Evolutionary conservation across 2,797 vertebrate species (phyloP), one percentile per base, ranked within the genome.

Genomic region (Pteronotus mesoamericanus): DNA sequence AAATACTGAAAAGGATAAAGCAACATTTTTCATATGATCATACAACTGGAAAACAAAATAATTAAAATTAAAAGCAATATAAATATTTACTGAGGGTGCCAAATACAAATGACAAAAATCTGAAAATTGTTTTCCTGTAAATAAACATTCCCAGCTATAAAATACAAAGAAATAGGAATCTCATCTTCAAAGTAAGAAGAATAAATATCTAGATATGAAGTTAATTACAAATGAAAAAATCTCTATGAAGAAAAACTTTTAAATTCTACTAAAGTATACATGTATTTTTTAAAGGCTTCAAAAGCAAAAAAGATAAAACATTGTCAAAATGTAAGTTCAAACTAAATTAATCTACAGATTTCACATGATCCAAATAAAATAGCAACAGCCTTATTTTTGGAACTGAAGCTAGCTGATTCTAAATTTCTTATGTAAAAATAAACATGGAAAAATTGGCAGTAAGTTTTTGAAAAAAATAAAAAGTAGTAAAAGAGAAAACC

Each of bases 351-450:
- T 96, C 96, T 96, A 94, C 90, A 95, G 92, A 97, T 96, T 97
- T 97, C 85, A 97, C 93, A 96, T 75, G 90, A 94, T 97, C 92
- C 94, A 97, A 97, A 96, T 97, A 97, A 97, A 97, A 97, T 97
- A 96, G 90, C 68, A 95, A 93, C 90, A 96, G 68, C 59, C 86
- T 96, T 97, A 97, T 97, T 97, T 97, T 95, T 97, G 96, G 96
- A 97, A 96, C 71, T 92, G 79, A 95, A 96, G 95, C 94, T 96
- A 95, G 83, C 94, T 95, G 96, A 97, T 96, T 96, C 95, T 95
- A 97, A 96, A 96, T 95, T 97, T 97, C 95, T 96, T 93, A 97
- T 97, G 92, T 95, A 97, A 97, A 97, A 97, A 95, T 97, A 96
- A 97, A 96, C 86, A 95, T 91, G 87, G 66, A 95, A 93, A 95